Evolutionary conservation across 2,888 invertebrate genomes (phyloP), one percentile per base, ranked within the genome.

Genomic region (Drosophila monieri): DNA sequence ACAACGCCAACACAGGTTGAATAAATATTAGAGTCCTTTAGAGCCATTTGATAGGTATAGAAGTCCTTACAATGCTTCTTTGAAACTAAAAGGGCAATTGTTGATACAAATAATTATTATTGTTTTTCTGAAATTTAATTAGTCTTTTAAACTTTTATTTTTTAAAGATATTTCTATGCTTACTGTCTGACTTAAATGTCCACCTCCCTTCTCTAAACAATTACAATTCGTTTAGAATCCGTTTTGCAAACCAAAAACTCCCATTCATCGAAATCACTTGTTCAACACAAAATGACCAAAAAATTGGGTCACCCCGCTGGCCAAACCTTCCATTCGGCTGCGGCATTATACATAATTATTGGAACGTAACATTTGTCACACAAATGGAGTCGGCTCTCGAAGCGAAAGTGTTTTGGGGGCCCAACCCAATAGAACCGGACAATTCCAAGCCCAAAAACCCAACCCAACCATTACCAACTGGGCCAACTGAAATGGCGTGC

Each of bases 351-450:
- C 68, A 84, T 74, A 69, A 76, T 85, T 84, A 85, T 84, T 85
- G 84, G 84, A 85, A 85, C 84, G 84, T 77, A 85, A 84, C 86
- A 68, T 69, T 80, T 85, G 83, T 71, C 72, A 79, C 85, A 85
- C 62, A 78, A 58, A 57, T 53, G 46, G 58, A 51, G 49, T 51
- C 48, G 46, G 52, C 51, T 9, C 14, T 35, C 55, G 51, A 30
- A 69, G 71, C 74, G 79, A 78, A 77, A 78, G 76, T 80, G 65
- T 52, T 35, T 25, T 48, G 55, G 27, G 8, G 27, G 56, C 53
- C 71, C 55, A 60, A 52, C 37, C 47, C 67, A 64, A 14, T 48
- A 37, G 51, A 59, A 67, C 54, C 15, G 48, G 61, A 57, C 67
- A 52, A 59, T 35, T 44, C 51, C 37, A 59, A 10, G 18, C 47